phyloP scores from a whole-genome alignment of 2,797 vertebrate species.

The Oryzias sinensis region DNA sequence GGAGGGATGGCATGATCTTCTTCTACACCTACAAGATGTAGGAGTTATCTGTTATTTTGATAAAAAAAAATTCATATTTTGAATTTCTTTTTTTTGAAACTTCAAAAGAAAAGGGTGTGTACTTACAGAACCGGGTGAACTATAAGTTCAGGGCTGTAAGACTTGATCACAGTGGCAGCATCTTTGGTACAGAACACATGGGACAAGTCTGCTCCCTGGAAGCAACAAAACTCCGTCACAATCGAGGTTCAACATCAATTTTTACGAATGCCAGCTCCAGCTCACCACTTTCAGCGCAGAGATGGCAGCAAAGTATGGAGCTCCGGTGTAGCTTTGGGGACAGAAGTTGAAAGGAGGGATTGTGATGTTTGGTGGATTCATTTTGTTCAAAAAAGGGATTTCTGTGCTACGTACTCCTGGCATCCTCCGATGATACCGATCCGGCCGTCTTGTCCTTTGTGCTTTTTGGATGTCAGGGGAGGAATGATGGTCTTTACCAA shows the following conservation, averaged over 20 bases:
- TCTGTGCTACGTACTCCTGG: conserved; percentile 85
- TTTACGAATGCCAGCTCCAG: not conserved
- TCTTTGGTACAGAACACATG: conserved; percentile 98
- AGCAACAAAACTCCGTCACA: conserved; percentile 5
- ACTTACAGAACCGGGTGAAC: conserved; percentile 98
- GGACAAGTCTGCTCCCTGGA: conserved; percentile 92
- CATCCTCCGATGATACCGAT: conserved; percentile 94
- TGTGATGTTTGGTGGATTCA: not conserved
- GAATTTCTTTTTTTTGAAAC: too few species aligned
- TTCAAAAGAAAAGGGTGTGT: conserved; percentile 40
- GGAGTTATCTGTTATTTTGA: too few species aligned
- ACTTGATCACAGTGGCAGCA: conserved; percentile 94
- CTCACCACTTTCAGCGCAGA: conserved; percentile 95
- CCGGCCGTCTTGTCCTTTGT: conserved; percentile 96
- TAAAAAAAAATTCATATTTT: too few species aligned
- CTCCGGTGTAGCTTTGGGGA: conserved; percentile 89
- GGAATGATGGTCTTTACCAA: conserved; percentile 88
- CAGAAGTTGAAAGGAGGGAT: conserved; percentile 9
- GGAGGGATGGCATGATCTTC: too few species aligned
- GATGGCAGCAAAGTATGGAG: conserved; percentile 96
- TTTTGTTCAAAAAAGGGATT: not conserved
- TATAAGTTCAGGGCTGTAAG: conserved; percentile 97
- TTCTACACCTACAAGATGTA: too few species aligned
- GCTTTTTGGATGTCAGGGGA: conserved; percentile 84
- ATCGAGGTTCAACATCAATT: too few species aligned